Evolutionary conservation across 1,140 invertebrate species (phyloP).

Genomic region (Conus betulinus): DNA sequence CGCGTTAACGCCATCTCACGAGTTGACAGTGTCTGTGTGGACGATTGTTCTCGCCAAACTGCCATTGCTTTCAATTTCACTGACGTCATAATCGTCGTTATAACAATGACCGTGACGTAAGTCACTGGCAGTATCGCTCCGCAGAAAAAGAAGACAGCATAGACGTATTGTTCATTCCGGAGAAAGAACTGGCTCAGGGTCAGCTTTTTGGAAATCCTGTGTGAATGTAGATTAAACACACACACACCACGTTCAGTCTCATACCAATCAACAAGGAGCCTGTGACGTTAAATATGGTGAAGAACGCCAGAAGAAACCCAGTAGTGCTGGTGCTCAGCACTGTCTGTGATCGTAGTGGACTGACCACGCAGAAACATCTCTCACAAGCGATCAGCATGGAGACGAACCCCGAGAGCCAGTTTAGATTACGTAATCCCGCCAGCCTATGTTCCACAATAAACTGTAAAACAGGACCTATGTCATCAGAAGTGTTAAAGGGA

Average conservation of each 20-base stretch:
- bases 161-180: not conserved
- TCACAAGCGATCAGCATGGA: not conserved
- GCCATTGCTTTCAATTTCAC: not conserved
- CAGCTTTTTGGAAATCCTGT: not conserved
- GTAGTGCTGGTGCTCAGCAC: not conserved
- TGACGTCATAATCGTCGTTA: not conserved
- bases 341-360: not conserved
- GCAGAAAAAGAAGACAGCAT: not conserved
- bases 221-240: not conserved
- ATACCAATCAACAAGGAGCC: not conserved
- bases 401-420: not conserved
- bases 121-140: not conserved
- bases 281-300: not conserved
- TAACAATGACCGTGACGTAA: not conserved
- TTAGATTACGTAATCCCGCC: not conserved
- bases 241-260: not conserved
- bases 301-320: not conserved
- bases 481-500: not conserved
- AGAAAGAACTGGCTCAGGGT: not conserved
- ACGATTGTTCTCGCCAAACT: not conserved
- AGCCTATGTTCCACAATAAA: not conserved
- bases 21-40: not conserved
- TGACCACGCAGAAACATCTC: conserved; percentile 12
- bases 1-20: not conserved
- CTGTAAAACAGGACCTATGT: not conserved